Evolutionary conservation across 2,888 invertebrate genomes (phyloP), one percentile per base, ranked within the genome.

Genomic region (Macaria notata): DNA sequence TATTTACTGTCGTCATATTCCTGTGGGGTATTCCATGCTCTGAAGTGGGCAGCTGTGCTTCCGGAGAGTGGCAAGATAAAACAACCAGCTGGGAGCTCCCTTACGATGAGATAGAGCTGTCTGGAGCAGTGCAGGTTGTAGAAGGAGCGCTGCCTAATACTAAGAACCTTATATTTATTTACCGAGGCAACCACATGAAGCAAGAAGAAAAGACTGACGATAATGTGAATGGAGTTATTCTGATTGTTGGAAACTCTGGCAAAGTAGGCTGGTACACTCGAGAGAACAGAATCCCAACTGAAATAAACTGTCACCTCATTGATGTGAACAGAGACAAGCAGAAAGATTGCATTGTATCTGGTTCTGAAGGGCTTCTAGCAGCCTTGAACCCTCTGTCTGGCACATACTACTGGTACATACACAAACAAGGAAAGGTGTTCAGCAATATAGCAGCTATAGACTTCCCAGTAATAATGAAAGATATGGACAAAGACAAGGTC

Each of bases 1-100:
- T 95, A 61, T 86, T 94, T 58, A 95, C 95, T 5, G 93, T 95
- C 49, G 86, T 96, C 44, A 92, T 95, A 72, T 97, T 96, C 76
- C 84, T 95, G 4, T 96, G 95, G 94, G 93, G 94, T 9, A 85
- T 95, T 68, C 96, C 96, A 0, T 97, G 96, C 72, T 93, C 94
- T 3, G 94, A 95, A 72, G 92, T 93, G 4, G 93, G 94, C 9
- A 93, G 94, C 51, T 96, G 96, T 68, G 92, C 94, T 8, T 88
- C 86, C 0, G 82, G 81, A 4, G 92, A 92, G 59, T 92, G 92
- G 74, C 86, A 85, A 54, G 83, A 93, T 30, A 93, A 92, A 74
- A 94, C 94, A 0, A 93, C 93, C 6, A 94, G 94, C 67, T 95
- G 95, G 95, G 92, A 94, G 61, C 89, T 93, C 48, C 93, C 94